Conservation (phyloP, 2,888 invertebrate genomes). For the Marasmarcha lunaedactyla region DNA sequence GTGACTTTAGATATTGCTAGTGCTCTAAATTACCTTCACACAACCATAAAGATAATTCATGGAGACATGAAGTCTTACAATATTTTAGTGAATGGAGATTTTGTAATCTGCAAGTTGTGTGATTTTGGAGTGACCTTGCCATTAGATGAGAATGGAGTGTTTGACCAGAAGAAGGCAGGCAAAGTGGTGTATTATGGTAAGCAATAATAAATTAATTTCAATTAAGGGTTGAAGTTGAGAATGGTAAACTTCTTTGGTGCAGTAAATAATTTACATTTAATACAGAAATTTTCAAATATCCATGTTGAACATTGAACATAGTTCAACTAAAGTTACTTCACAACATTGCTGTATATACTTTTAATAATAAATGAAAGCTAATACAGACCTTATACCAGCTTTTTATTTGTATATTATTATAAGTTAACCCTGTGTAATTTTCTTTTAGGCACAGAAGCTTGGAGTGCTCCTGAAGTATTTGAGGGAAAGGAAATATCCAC, state of each 20-base stretch:
- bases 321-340: too few relatives aligned
- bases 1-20: slow-evolving; percentile 76
- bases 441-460: slow-evolving; percentile 80
- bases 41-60: slow-evolving; percentile 77
- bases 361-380: too few relatives aligned
- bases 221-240: too few relatives aligned
- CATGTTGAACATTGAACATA: too few relatives aligned
- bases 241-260: too few relatives aligned
- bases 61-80: slow-evolving; percentile 90
- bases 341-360: too few relatives aligned
- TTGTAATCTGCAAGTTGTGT: slow-evolving; percentile 81
- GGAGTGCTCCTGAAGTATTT: slow-evolving; percentile 85
- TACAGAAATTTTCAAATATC: too few relatives aligned
- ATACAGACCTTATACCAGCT: too few relatives aligned
- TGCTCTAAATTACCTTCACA: slow-evolving; percentile 84
- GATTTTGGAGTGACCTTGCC: slow-evolving; percentile 88
- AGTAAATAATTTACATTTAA: too few relatives aligned
- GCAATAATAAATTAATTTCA: slow-evolving; percentile 6
- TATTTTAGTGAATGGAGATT: slow-evolving; percentile 81
- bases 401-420: too few relatives aligned
- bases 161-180: slow-evolving; percentile 65
- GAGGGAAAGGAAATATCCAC: slow-evolving; percentile 70
- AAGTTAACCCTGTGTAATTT: too few relatives aligned
- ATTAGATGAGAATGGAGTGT: slow-evolving; percentile 72
- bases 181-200: slow-evolving; percentile 72